Evolutionary conservation across 2,113 vertebrate species (phyloP).

Genomic region (Gymnocephalus cernua): DNA sequence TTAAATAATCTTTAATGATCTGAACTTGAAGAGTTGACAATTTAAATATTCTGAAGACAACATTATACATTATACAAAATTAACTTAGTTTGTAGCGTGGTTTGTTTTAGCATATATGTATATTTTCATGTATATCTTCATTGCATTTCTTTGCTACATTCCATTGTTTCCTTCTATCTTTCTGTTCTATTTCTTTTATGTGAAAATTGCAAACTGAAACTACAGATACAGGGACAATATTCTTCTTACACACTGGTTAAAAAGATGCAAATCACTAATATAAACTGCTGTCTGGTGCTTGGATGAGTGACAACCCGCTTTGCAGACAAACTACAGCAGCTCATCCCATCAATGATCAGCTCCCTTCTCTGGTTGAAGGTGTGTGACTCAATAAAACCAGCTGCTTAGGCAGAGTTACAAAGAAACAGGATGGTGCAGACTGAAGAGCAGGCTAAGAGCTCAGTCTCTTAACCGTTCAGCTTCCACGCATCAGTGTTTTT

Average conservation of each 20-base stretch:
- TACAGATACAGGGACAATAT: neutral
- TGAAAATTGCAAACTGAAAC: neutral
- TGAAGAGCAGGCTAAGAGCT: neutral
- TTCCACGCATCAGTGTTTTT: conserved; percentile 5
- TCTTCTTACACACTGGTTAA: neutral
- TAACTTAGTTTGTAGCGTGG: neutral
- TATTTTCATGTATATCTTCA: neutral
- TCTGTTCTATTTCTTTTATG: neutral
- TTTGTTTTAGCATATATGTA: neutral
- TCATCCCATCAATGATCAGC: neutral
- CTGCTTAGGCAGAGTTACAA: neutral
- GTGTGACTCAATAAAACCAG: neutral
- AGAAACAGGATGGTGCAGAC: neutral
- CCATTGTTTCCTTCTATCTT: neutral
- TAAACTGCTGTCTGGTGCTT: neutral
- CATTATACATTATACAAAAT: neutral
- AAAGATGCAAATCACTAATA: neutral
- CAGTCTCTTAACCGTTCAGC: neutral
- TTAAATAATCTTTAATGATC: no score
- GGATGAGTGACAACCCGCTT: neutral
- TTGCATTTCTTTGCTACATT: neutral
- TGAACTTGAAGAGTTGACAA: neutral
- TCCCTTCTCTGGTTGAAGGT: neutral
- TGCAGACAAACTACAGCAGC: conserved; percentile 1
- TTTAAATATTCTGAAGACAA: neutral